Evolutionary conservation across 1,140 invertebrate species (phyloP), one percentile per base, ranked within the genome.

Genomic region (Trichonephila clavata): DNA sequence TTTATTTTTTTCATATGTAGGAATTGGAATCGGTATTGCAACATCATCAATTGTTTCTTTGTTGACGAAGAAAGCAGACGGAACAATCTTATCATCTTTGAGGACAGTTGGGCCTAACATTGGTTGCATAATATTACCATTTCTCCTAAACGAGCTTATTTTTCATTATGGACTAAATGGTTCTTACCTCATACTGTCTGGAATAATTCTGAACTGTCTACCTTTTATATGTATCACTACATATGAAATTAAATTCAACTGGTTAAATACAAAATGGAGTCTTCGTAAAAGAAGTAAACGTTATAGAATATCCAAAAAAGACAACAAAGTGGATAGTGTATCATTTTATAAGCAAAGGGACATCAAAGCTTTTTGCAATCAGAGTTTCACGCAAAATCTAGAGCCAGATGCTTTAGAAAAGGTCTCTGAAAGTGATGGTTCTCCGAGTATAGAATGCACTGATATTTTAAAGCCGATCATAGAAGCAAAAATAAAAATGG

Each of bases 211-310:
- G 27, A 90, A 90, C 20, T 60, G n/a, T n/a, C 18, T 80, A 6
- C 89, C 89, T 32, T 24, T 90, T n/a, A 60, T 59, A 61, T 39
- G 60, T 7, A 60, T 80, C 20, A 50, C 57, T 21, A 20, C 27
- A 18, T 90, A 81, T 50, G 81, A 50, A 18, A 59, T 90, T 43
- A 71, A 50, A 21, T 61, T 90, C 59, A 13, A 24, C 2, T 39
- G 39, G n/a, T n/a, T 39, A 7, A 90, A 24, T 32, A 43, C n/a
- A 8, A 77, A 77, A 77, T 77, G 65, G 87, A 32, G 89, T 10
- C 43, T 81, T 59, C 89, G 89, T 14, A 90, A 7, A 32, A 90
- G 32, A 81, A 80, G 71, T 27, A 81, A 90, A 61, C 50, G 21
- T 21, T 80, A 90, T 32, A 14, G 60, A 90, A 77, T 80, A 14